A percentile compares a stretch with the other conserved stretches of the same genome.
Conservation (phyloP, 2,113 vertebrate species). For the Gasterosteus aculeatus region DNA sequence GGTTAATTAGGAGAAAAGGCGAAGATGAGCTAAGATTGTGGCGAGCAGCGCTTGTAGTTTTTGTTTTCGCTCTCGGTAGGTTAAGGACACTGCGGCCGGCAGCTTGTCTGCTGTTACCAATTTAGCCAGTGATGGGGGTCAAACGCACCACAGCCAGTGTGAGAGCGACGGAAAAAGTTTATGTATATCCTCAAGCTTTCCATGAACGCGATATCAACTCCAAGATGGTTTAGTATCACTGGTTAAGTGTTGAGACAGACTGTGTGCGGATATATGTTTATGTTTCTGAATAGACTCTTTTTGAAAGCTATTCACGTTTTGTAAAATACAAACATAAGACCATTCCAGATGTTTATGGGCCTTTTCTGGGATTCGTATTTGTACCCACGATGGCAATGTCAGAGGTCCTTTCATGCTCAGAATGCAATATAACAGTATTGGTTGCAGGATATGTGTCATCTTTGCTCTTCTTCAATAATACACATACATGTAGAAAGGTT, state of each 20-base stretch:
- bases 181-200: not conserved
- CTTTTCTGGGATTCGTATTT: not conserved
- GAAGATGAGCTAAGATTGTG: conserved; percentile 20
- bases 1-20: conserved; percentile 11
- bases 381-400: not conserved
- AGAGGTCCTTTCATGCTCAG: not conserved
- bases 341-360: not conserved
- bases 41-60: not conserved
- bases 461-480: not conserved
- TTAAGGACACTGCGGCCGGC: not conserved
- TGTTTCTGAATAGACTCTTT: not conserved
- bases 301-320: too few species aligned
- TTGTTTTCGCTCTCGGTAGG: not conserved
- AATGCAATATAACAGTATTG: not conserved
- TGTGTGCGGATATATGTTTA: not conserved
- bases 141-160: not conserved
- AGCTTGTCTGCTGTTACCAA: conserved; percentile 38
- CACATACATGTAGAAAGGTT: not conserved
- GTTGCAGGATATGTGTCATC: not conserved
- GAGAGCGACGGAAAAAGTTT: conserved; percentile 13
- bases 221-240: not conserved
- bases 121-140: conserved; percentile 17
- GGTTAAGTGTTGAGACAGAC: not conserved
- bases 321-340: not conserved
- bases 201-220: not conserved